Evolutionary conservation across 2,888 invertebrate genomes (phyloP).

Genomic region (Drosophila setosimentum): DNA sequence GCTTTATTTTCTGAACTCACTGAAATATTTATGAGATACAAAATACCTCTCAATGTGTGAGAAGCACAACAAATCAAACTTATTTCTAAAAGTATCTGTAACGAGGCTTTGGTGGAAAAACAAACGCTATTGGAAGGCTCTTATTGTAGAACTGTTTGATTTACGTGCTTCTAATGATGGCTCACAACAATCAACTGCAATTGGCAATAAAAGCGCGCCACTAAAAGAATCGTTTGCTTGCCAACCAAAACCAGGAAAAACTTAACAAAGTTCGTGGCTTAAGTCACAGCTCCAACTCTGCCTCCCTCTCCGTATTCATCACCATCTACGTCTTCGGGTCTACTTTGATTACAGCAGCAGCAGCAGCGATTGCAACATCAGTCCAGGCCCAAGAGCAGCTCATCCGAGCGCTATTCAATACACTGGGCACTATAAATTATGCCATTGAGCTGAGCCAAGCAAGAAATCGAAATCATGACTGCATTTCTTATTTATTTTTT

Average conservation of each 20-base stretch:
- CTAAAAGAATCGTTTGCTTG: constrained; percentile 43
- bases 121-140: not conserved
- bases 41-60: not conserved
- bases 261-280: constrained; percentile 59
- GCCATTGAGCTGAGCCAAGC: constrained; percentile 54
- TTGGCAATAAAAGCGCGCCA: constrained; percentile 53
- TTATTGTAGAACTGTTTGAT: constrained; percentile 57
- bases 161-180: constrained; percentile 75
- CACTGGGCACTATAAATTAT: constrained; percentile 74
- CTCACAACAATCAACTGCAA: constrained; percentile 64
- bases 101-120: not conserved
- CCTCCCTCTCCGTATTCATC: not conserved
- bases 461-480: constrained; percentile 79
- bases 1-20: not conserved
- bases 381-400: constrained; percentile 27
- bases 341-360: constrained; percentile 56
- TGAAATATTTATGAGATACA: not conserved
- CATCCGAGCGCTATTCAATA: constrained; percentile 65
- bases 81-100: not conserved
- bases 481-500: constrained; percentile 37
- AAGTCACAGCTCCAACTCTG: constrained; percentile 44
- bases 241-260: constrained; percentile 41
- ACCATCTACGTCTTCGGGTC: constrained; percentile 1
- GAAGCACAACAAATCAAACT: constrained; percentile 6
- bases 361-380: constrained; percentile 30